Evolutionary conservation across 2,797 vertebrate species (phyloP).

Genomic region (Lepilemur septentrionalis): DNA sequence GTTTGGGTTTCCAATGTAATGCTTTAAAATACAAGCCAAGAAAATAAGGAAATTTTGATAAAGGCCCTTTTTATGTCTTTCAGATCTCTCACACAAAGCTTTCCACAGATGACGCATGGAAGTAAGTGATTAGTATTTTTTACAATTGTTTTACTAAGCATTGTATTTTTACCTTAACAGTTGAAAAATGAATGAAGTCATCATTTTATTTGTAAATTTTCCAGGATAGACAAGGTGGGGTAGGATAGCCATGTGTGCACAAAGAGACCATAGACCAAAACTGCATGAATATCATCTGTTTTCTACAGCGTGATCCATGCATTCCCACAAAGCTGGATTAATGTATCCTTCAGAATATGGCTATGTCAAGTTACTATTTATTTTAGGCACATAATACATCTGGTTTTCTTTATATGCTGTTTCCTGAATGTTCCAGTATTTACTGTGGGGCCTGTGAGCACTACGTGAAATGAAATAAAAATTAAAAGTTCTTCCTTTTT

Average conservation of each 20-base stretch:
- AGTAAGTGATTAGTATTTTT: conserved; percentile 60
- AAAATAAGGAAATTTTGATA: conserved; percentile 24
- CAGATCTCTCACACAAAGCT: conserved; percentile 50
- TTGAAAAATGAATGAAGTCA: background rate
- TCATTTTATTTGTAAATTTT: conserved; percentile 7
- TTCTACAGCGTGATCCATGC: background rate
- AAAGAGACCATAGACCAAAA: background rate
- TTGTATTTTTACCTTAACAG: background rate
- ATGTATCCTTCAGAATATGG: background rate
- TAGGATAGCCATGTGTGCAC: background rate
- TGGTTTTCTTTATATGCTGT: conserved; percentile 13
- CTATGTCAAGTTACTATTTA: background rate
- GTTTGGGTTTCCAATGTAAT: background rate
- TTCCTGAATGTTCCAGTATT: background rate
- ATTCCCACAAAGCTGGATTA: background rate
- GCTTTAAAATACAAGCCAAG: background rate
- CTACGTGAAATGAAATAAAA: conserved; percentile 33
- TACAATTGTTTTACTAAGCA: background rate
- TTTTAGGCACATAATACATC: background rate
- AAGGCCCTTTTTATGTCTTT: conserved; percentile 18
- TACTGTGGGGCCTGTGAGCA: background rate
- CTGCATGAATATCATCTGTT: background rate
- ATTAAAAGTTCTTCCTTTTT: background rate
- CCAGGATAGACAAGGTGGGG: background rate
- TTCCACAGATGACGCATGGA: conserved; percentile 55